phyloP scores from a whole-genome alignment of 2,113 vertebrate species.

The Rhabdomys dilectus region DNA sequence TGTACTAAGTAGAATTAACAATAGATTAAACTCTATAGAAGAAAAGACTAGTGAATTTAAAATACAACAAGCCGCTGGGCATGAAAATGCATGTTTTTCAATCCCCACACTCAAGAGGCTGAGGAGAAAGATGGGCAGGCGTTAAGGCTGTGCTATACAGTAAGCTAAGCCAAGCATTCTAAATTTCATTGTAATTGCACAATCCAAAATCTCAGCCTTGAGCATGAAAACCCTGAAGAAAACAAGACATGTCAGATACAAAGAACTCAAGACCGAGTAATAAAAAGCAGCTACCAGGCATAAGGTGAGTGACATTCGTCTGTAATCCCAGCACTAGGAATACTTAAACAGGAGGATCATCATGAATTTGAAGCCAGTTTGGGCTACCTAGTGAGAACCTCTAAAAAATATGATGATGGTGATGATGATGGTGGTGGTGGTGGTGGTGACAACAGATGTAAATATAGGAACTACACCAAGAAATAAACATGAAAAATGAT shows the following conservation, averaged over 20 bases:
- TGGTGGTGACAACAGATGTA: neutral
- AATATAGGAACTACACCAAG: conserved; percentile 10
- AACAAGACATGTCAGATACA: neutral
- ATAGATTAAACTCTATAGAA: neutral
- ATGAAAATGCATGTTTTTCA: neutral
- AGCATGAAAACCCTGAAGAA: conserved; percentile 38
- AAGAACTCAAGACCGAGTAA: conserved; percentile 19
- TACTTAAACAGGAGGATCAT: neutral
- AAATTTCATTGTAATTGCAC: conserved; percentile 48
- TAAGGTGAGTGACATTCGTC: neutral
- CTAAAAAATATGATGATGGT: neutral
- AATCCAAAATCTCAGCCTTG: conserved; percentile 17
- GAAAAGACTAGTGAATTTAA: neutral
- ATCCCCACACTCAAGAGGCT: neutral
- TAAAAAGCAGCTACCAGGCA: neutral
- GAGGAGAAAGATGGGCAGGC: neutral
- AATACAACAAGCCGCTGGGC: neutral
- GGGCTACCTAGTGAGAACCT: neutral
- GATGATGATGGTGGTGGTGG: no score
- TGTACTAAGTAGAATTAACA: neutral
- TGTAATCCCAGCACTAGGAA: neutral
- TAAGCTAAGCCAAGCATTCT: neutral
- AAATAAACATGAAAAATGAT: conserved; percentile 33
- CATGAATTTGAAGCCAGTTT: neutral
- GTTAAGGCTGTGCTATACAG: neutral